Evolutionary conservation across 2,888 invertebrate genomes (phyloP), one percentile per base, ranked within the genome.

Genomic region (Lepidocyrtoides sp.): DNA sequence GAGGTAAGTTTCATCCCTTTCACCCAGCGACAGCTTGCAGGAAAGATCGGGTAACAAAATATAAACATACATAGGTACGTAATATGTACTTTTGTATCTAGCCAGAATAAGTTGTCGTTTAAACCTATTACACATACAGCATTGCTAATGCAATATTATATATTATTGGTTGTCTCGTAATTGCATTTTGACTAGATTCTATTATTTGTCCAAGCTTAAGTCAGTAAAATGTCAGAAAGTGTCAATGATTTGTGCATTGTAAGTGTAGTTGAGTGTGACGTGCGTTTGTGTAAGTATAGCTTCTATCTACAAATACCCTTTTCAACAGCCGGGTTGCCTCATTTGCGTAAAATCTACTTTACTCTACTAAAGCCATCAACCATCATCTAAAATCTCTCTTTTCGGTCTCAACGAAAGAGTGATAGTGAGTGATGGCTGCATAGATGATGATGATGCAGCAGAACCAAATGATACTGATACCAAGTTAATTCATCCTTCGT

Each of bases 341-440:
- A 88, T 88, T 88, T 88, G 88, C 81, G 66, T 88, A 81, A 88
- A 72, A 69, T 88, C 81, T 69, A 51, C 81, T 87, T 88, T 12
- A 36, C 36, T 60, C 48, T 75, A 75, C 75, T 75, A 48, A 23
- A 48, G 20, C 48, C 48, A 48, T 48, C 75, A 79, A 48, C 79
- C 17, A 81, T 51, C 69, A 54, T 54, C 69, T 8, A 44, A 17
- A 72, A 20, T 41, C 69, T 72, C 69, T 29, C 2, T 8, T 5
- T 23, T 63, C 63, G n/a, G 7, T 57, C 23, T 23, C 60, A 23
- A 12, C 20, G 32, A 48, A 60, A 23, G 60, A 32, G 26, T 66
- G 54, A 66, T 66, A 87, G 57, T 51, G 79, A 87, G 44, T 60
- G 66, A 79, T 32, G 79, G 82, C 41, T 20, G 2, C 10, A 60